phyloP scores from a whole-genome alignment of 2,888 invertebrate species.

The Disparrhopalites patrizii region DNA sequence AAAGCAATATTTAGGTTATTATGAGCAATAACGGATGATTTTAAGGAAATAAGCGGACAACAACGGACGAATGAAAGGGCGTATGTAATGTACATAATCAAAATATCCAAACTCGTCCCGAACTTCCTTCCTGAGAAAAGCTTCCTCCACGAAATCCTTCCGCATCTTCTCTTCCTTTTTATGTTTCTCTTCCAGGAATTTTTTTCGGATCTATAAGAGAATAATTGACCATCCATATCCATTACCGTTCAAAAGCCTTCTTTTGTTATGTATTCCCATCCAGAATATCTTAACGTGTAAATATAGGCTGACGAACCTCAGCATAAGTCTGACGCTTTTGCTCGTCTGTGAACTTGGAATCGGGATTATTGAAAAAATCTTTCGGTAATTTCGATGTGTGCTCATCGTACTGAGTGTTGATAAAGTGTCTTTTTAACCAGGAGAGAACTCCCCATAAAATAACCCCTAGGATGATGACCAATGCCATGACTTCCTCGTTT shows the following conservation, averaged over 20 bases:
- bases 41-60: too few species aligned
- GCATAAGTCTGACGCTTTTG: background rate
- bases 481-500: background rate
- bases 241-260: background rate
- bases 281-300: background rate
- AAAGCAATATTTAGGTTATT: too few species aligned
- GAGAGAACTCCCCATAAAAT: background rate
- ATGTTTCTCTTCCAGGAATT: background rate
- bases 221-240: background rate
- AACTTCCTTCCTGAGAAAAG: background rate
- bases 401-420: background rate
- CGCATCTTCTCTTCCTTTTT: background rate
- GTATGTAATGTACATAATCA: background rate
- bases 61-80: background rate
- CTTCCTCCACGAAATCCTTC: background rate
- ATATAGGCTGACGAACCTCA: too few species aligned
- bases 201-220: conserved; percentile 8
- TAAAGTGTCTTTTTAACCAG: background rate
- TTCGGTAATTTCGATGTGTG: background rate
- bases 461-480: background rate
- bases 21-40: too few species aligned
- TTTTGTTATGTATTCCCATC: background rate
- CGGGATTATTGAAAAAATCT: background rate
- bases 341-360: background rate
- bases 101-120: background rate